Evolutionary conservation across 2,888 invertebrate species (phyloP), one percentile per base, ranked within the genome.

Genomic region (Pyrocoelia pectoralis): DNA sequence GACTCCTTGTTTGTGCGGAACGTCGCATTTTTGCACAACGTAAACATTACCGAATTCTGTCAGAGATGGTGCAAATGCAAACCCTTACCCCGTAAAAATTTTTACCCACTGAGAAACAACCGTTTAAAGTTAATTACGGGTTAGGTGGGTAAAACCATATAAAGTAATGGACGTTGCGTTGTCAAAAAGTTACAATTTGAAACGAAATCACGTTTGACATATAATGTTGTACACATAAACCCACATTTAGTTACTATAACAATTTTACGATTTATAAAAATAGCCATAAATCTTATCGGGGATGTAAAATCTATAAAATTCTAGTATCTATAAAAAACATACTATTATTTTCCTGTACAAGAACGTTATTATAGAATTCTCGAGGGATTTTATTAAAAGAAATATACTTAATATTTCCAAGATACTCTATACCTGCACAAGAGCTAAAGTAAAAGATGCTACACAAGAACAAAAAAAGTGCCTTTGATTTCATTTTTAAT

Each of bases 401-500:
- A 53, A 59, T 33, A 59, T 59, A 48, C 46, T 38, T 59, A 17
- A 19, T n/a, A n/a, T 24, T 24, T 3, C 3, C 3, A 24, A 24
- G 24, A 24, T 24, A 6, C 24, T 6, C 6, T 24, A 24, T 24
- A 59, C 41, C 57, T 29, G 12, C 46, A 29, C 24, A 29, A 43
- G 46, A 59, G 52, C 51, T 48, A 18, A n/a, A 29, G 24, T 13
- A 53, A 48, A 59, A 33, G 29, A 51, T 59, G 53, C 24, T 41
- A 28, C 24, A 15, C 48, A 54, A 49, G 19, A 41, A 60, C n/a
- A 55, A 29, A 56, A 61, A 43, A 40, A 28, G 41, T 46, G 28
- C 13, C 43, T 41, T 52, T 58, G 51, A 56, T 40, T 56, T 48
- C 18, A 64, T 24, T 64, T 64, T 64, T 64, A 60, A 64, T 60